Evolutionary conservation across 2,797 vertebrate species (phyloP).

Genomic region (Eulemur rubriventer): DNA sequence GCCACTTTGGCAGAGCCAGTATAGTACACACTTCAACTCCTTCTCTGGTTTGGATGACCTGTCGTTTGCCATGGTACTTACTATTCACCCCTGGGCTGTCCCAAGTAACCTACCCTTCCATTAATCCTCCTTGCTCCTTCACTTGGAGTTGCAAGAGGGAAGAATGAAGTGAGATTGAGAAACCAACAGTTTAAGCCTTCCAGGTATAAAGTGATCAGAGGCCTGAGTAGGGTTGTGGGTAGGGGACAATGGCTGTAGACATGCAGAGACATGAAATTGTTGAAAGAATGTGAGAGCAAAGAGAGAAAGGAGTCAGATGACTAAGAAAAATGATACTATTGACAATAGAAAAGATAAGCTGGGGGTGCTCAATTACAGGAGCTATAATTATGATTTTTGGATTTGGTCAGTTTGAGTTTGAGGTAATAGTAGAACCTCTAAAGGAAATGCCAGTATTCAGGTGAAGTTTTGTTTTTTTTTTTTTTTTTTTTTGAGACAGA

Average conservation of each 20-base stretch:
- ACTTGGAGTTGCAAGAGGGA: background rate
- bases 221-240: background rate
- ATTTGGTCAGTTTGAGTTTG: slow-evolving; percentile 11
- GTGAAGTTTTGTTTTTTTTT: background rate
- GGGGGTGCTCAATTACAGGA: background rate
- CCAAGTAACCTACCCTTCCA: background rate
- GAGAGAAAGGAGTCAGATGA: background rate
- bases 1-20: background rate
- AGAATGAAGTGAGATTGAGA: background rate
- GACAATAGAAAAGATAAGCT: background rate
- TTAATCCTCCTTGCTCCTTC: background rate
- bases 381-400: background rate
- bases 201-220: background rate
- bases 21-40: background rate
- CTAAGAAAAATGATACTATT: background rate
- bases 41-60: background rate
- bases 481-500: no score
- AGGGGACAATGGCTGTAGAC: background rate
- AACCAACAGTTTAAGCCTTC: background rate
- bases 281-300: background rate
- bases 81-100: background rate
- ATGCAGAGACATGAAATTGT: slow-evolving; percentile 19
- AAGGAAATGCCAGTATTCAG: background rate
- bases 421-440: background rate
- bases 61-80: background rate